Conservation (phyloP, 2,797 vertebrate species). For the Phaenicophaeus curvirostris region DNA sequence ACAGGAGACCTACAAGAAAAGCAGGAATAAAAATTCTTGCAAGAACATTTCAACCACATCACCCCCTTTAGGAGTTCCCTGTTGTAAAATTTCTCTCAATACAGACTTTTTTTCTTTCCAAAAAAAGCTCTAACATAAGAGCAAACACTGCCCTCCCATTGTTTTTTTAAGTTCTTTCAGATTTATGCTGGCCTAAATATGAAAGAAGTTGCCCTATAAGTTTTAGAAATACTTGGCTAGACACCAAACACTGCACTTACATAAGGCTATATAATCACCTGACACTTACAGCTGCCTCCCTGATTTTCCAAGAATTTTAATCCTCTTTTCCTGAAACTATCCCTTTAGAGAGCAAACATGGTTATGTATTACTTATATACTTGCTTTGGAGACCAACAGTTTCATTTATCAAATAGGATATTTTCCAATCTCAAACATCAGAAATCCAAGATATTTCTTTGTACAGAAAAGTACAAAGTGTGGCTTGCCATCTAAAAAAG, state of each 20-base stretch:
- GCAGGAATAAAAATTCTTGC: not conserved
- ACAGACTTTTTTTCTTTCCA: not conserved
- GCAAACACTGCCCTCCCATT: not conserved
- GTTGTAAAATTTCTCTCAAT: not conserved
- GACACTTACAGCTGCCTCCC: slow-evolving; percentile 40
- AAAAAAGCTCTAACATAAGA: not conserved
- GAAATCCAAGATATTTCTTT: not conserved
- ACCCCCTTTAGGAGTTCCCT: not conserved
- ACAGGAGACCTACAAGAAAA: not conserved
- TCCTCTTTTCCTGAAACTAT: slow-evolving; percentile 62
- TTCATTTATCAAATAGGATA: not conserved
- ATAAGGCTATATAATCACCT: slow-evolving; percentile 57
- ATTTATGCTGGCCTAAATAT: not conserved
- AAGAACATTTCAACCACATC: not conserved
- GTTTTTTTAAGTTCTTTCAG: not conserved
- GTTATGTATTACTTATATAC: slow-evolving; percentile 33
- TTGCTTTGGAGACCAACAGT: not conserved
- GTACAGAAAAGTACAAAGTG: not conserved
- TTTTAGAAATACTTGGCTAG: slow-evolving; percentile 50
- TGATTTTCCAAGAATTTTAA: slow-evolving; percentile 68
- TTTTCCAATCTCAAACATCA: not conserved
- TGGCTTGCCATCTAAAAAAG: not conserved
- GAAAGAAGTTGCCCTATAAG: slow-evolving; percentile 46
- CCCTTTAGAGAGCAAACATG: slow-evolving; percentile 6
- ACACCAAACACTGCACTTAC: slow-evolving; percentile 42